Conservation (phyloP, 2,113 vertebrate genomes). For the Hemiscyllium ocellatum region DNA sequence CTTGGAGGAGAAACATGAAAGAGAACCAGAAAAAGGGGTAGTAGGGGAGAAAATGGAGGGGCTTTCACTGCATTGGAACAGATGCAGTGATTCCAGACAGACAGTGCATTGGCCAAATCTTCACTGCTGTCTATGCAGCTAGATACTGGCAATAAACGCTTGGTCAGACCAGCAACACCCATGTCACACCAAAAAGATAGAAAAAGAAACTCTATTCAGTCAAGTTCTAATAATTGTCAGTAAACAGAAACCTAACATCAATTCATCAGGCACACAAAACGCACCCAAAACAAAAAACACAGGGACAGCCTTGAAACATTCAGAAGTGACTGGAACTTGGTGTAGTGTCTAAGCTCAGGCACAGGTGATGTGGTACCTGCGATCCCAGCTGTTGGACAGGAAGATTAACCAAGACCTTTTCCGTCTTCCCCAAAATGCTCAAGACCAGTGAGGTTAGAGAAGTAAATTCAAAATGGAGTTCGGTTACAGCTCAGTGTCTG, state of each 20-base stretch:
- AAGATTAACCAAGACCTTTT: too few relatives aligned
- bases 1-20: not conserved
- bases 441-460: too few relatives aligned
- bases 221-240: too few relatives aligned
- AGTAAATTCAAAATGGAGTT: too few relatives aligned
- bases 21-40: not conserved
- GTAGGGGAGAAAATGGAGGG: not conserved
- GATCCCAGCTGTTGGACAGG: not conserved
- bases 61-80: not conserved
- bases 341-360: not conserved
- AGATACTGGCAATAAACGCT: too few relatives aligned
- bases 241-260: not conserved
- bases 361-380: not conserved
- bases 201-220: too few relatives aligned
- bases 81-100: not conserved
- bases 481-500: not conserved
- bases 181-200: too few relatives aligned
- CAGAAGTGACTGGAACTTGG: not conserved
- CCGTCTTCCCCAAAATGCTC: too few relatives aligned
- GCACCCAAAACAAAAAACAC: not conserved
- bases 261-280: not conserved
- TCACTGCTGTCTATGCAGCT: too few relatives aligned
- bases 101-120: not conserved
- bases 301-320: not conserved
- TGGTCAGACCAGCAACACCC: too few relatives aligned